Evolutionary conservation across 2,797 vertebrate genomes (phyloP).

Genomic region (Aldrovandia affinis): DNA sequence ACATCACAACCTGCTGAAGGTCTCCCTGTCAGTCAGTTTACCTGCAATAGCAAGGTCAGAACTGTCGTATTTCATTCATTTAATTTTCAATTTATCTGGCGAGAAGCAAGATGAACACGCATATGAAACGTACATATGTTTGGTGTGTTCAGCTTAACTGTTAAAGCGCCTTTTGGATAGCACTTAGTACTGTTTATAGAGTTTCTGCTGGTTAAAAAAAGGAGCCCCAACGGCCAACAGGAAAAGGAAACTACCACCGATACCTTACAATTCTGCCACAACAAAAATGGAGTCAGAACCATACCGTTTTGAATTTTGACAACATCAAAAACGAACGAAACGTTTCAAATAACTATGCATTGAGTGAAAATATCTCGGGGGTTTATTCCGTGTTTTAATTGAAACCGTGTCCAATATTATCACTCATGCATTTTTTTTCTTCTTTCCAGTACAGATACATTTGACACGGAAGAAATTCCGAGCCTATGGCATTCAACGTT

Average conservation of each 20-base stretch:
- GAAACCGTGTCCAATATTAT: background rate
- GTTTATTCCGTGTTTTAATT: background rate
- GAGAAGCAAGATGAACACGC: too few relatives aligned
- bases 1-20: too few relatives aligned
- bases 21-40: too few relatives aligned
- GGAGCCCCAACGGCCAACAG: background rate
- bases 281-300: background rate
- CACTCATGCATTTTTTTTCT: background rate
- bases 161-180: too few relatives aligned
- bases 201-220: too few relatives aligned
- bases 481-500: background rate
- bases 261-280: background rate
- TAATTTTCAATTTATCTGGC: too few relatives aligned
- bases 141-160: too few relatives aligned
- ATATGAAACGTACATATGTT: too few relatives aligned
- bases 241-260: background rate
- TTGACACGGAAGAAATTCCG: slow-evolving; percentile 23
- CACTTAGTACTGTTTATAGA: too few relatives aligned
- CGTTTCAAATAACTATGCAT: background rate
- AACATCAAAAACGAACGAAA: background rate
- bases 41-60: too few relatives aligned
- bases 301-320: background rate
- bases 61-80: too few relatives aligned
- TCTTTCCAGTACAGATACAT: background rate
- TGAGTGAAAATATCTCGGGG: background rate